Conservation (phyloP, 2,797 vertebrate genomes). For the Acipenser transmontanus region DNA sequence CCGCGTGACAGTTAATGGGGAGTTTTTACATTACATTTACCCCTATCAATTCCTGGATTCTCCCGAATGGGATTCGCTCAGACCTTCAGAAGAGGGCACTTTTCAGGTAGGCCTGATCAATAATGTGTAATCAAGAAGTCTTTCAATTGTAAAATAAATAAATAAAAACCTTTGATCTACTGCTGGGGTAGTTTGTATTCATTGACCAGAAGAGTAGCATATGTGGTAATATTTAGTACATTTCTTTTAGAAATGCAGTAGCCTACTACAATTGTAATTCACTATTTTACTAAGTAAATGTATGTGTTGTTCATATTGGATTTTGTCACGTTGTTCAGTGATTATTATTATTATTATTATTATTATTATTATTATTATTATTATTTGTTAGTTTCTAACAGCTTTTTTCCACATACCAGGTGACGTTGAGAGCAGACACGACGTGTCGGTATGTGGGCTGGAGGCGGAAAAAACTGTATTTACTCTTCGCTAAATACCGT, state of each 20-base stretch:
- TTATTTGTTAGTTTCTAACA: too few species aligned
- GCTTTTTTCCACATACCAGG: conserved; percentile 45
- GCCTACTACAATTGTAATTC: too few species aligned
- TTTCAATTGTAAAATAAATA: neutral
- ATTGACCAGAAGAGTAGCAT: neutral
- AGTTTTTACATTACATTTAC: conserved; percentile 90
- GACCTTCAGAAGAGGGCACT: conserved; percentile 84
- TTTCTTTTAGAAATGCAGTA: neutral
- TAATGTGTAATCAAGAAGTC: neutral
- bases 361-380: too few species aligned
- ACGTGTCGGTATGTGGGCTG: conserved; percentile 80
- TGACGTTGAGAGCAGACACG: conserved; percentile 81
- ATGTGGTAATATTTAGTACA: neutral
- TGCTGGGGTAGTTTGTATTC: too few species aligned
- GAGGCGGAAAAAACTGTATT: conserved; percentile 89
- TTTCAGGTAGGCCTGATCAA: conserved; percentile 72
- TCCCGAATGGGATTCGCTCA: conserved; percentile 94
- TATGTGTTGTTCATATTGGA: neutral
- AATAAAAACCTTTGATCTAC: too few species aligned
- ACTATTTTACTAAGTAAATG: too few species aligned
- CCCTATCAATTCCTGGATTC: conserved; percentile 96
- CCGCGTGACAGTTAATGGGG: conserved; percentile 87
- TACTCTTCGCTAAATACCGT: conserved; percentile 89
- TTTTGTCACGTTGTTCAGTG: too few species aligned
- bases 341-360: neutral